A percentile compares a stretch with the other conserved stretches of the same genome.
Conservation (phyloP, 2,113 vertebrate genomes). For the Pelodiscus sinensis region DNA sequence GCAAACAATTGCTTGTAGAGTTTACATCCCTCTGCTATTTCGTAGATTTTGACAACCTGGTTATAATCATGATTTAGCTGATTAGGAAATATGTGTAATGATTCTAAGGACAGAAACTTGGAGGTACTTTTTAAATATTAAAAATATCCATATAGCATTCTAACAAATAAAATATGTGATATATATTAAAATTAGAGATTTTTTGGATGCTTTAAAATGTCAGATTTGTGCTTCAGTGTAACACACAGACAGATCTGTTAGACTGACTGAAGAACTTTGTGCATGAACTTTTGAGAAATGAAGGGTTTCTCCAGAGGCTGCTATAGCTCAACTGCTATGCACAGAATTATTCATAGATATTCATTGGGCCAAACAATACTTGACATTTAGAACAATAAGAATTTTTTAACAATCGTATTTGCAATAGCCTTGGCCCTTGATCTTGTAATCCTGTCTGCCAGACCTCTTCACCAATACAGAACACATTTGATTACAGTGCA, state of each 20-base stretch:
- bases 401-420: not conserved
- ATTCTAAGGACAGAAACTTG: not conserved
- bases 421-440: not conserved
- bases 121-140: not conserved
- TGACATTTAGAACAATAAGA: not conserved
- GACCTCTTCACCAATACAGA: not conserved
- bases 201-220: not conserved
- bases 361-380: slow-evolving; percentile 5
- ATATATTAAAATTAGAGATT: not conserved
- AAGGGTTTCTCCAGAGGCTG: slow-evolving; percentile 4
- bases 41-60: not conserved
- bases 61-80: not conserved
- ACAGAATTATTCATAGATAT: slow-evolving; percentile 2
- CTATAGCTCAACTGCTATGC: not conserved
- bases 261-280: not conserved
- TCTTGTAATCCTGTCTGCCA: not conserved
- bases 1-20: not conserved
- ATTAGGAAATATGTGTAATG: not conserved
- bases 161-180: not conserved
- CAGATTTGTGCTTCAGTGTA: not conserved
- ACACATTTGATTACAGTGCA: not conserved
- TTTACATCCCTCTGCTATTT: not conserved
- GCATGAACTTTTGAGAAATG: not conserved
- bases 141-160: not conserved
- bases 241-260: not conserved